Evolutionary conservation across 1,140 invertebrate genomes (phyloP).

Genomic region (Argopecten irradians): DNA sequence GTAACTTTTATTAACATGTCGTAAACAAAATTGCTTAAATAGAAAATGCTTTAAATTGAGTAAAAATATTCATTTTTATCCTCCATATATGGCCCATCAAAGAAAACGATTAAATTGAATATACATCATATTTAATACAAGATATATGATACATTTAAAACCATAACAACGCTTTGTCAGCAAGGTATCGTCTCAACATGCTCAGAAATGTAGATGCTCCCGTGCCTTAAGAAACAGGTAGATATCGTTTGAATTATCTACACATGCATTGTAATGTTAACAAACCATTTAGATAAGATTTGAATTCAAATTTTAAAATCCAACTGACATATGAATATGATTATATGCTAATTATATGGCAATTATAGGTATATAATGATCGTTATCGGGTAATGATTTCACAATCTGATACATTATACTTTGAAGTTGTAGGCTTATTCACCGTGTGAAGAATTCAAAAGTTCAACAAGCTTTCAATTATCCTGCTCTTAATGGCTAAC

Average conservation of each 20-base stretch:
- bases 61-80: too few species aligned
- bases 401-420: not conserved
- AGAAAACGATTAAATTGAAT: not conserved
- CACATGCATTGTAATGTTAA: not conserved
- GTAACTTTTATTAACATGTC: not conserved
- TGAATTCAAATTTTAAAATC: conserved; percentile 2
- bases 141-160: not conserved
- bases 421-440: not conserved
- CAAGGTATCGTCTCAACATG: not conserved
- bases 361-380: not conserved
- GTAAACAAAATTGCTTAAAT: not conserved
- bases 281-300: not conserved
- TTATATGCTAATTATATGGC: not conserved
- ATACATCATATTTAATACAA: not conserved
- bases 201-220: not conserved
- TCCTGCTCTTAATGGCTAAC: not conserved
- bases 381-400: not conserved
- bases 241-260: not conserved
- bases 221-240: not conserved
- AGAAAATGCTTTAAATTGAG: not conserved
- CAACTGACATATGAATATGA: not conserved
- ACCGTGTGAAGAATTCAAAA: not conserved
- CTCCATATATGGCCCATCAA: too few species aligned
- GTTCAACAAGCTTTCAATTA: not conserved
- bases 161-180: not conserved